These are phyloP conservation scores for Drosophila subsilvestris DNA, from an alignment of 2,888 invertebrate genomes.

Conservation along the genomic window DNA sequence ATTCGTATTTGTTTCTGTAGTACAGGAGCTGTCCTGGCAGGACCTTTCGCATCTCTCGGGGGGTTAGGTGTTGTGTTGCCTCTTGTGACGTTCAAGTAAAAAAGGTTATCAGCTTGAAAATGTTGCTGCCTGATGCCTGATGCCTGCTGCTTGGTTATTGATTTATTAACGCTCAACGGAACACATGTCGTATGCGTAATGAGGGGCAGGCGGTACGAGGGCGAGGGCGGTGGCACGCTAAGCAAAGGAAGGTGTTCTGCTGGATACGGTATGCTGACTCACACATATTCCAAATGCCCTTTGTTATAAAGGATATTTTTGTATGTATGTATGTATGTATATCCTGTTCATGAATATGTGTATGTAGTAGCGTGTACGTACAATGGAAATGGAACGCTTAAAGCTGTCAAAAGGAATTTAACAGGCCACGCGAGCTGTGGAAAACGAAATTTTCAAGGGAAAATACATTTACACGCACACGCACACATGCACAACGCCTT, in stretches of 20 bases:
- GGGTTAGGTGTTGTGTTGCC: constrained; percentile 29
- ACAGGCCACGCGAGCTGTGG: constrained; percentile 41
- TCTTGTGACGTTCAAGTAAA: constrained; percentile 63
- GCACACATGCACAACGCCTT: constrained; percentile 20
- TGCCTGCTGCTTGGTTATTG: constrained; percentile 68
- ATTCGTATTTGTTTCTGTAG: constrained; percentile 65
- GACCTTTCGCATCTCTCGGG: constrained; percentile 12
- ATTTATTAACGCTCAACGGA: constrained; percentile 66
- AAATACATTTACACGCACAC: constrained; percentile 24
- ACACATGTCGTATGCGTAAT: constrained; percentile 59
- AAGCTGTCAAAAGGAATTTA: constrained; percentile 66
- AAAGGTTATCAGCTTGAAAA: constrained; percentile 76
- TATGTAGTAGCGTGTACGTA: constrained; percentile 4
- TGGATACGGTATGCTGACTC: constrained; percentile 46
- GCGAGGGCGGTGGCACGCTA: constrained; percentile 15
- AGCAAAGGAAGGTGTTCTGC: not conserved
- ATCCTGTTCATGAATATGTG: not conserved
- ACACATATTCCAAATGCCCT: constrained; percentile 35
- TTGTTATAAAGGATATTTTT: constrained; percentile 32
- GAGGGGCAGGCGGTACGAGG: constrained; percentile 11
- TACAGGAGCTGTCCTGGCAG: constrained; percentile 17
- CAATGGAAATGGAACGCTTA: constrained; percentile 48
- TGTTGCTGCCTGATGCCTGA: constrained; percentile 32
- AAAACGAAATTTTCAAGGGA: constrained; percentile 41
- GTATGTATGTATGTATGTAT: not conserved